Evolutionary conservation across 2,113 vertebrate genomes (phyloP).

Genomic region (Equus quagga): DNA sequence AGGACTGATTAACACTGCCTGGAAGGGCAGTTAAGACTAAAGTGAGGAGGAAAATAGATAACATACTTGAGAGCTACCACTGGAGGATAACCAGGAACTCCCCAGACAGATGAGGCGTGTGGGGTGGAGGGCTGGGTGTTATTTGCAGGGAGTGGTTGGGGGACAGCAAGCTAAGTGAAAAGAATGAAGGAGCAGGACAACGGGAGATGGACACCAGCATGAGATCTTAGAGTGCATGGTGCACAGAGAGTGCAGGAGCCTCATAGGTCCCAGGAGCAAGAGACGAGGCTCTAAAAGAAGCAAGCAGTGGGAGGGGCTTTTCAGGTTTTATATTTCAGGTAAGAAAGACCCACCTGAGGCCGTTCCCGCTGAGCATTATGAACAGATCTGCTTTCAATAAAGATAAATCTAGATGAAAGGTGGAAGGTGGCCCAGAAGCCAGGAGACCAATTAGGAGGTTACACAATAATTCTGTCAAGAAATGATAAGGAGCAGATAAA

Average conservation of each 20-base stretch:
- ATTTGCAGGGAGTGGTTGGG: neutral
- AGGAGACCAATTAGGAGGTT: neutral
- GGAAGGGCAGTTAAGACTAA: neutral
- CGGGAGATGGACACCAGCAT: neutral
- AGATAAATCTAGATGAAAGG: neutral
- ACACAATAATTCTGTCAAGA: slow-evolving; percentile 30
- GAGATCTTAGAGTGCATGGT: accelerated
- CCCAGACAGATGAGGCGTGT: neutral
- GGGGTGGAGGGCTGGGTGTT: neutral
- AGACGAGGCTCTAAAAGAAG: neutral
- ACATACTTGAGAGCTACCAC: neutral
- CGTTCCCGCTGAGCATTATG: neutral
- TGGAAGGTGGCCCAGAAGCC: neutral
- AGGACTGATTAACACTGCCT: neutral
- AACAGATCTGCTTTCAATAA: neutral
- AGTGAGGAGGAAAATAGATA: neutral
- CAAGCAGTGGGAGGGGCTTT: neutral
- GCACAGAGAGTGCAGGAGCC: neutral
- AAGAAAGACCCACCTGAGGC: neutral
- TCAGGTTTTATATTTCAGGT: neutral
- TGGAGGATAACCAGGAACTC: neutral
- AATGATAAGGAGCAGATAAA: neutral
- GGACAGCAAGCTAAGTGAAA: neutral
- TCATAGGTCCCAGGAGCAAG: neutral
- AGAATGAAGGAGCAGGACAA: neutral